Conservation (phyloP, 2,113 vertebrate species). For the Alethe diademata region DNA sequence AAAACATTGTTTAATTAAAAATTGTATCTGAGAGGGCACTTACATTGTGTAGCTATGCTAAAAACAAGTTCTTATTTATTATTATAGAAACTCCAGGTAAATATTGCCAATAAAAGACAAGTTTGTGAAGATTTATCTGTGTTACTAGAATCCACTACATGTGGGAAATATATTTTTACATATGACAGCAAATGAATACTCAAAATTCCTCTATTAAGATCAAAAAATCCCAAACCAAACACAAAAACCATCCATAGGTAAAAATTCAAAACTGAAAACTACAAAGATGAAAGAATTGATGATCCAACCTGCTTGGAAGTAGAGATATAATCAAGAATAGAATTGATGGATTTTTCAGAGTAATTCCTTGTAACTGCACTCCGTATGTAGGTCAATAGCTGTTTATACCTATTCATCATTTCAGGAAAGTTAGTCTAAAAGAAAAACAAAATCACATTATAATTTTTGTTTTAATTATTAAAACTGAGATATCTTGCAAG, state of each 20-base stretch:
- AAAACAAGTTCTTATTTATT: background rate
- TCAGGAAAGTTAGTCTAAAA: constrained; percentile 95
- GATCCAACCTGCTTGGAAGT: constrained; percentile 97
- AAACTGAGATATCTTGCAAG: background rate
- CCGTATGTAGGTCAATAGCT: constrained; percentile 96
- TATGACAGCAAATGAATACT: background rate
- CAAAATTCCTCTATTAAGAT: background rate
- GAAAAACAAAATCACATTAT: background rate
- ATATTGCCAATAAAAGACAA: background rate
- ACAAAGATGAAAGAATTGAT: background rate
- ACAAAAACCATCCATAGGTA: background rate
- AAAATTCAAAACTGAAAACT: background rate
- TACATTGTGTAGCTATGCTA: background rate
- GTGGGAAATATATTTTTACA: background rate
- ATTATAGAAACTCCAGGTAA: background rate
- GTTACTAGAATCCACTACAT: background rate
- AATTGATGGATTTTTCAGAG: constrained; percentile 99
- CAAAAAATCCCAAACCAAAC: background rate
- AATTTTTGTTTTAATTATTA: background rate
- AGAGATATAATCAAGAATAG: constrained; percentile 99
- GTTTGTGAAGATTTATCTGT: background rate
- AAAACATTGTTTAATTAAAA: background rate
- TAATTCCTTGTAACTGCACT: constrained; percentile 98
- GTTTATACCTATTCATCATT: constrained; percentile 99
- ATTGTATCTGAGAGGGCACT: background rate